Conservation (phyloP, 2,888 invertebrate species). For the Osedax frankpressi region DNA sequence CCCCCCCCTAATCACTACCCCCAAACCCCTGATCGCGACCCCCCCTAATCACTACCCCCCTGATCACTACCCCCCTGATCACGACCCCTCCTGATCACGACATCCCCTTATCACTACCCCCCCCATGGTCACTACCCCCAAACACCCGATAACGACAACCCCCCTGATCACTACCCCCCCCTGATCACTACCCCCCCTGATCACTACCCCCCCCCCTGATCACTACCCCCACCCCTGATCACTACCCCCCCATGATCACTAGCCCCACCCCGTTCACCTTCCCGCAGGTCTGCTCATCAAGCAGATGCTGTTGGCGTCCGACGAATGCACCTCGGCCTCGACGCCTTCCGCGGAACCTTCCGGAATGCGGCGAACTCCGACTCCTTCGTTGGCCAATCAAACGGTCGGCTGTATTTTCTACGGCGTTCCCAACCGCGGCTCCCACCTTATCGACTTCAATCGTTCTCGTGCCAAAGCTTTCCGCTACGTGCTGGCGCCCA, state of each 20-base stretch:
- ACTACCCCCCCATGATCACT: neutral
- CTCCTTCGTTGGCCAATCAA: slow-evolving; percentile 5
- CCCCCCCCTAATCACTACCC: neutral
- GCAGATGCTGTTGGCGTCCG: slow-evolving; percentile 56
- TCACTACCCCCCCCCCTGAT: neutral
- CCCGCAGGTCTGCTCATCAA: slow-evolving; percentile 63
- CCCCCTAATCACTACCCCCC: neutral
- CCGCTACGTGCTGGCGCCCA: slow-evolving; percentile 68
- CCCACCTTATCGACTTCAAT: slow-evolving; percentile 54
- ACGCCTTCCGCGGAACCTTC: too few relatives aligned
- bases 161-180: neutral
- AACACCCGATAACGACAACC: neutral
- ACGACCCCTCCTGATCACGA: too few relatives aligned
- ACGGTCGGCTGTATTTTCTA: slow-evolving; percentile 74
- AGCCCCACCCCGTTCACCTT: neutral
- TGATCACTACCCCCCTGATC: neutral
- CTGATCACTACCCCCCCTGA: neutral
- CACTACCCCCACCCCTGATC: neutral
- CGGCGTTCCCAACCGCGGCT: slow-evolving; percentile 78
- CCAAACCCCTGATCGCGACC: neutral
- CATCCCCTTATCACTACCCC: neutral
- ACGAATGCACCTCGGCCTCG: slow-evolving; percentile 16
- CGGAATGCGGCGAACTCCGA: too few relatives aligned
- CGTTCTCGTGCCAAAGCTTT: slow-evolving; percentile 60
- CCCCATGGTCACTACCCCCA: neutral